A percentile compares a stretch with the other conserved stretches of the same genome.
Conservation (phyloP, 2,888 invertebrate species). For the Amphiduros pacificus region DNA sequence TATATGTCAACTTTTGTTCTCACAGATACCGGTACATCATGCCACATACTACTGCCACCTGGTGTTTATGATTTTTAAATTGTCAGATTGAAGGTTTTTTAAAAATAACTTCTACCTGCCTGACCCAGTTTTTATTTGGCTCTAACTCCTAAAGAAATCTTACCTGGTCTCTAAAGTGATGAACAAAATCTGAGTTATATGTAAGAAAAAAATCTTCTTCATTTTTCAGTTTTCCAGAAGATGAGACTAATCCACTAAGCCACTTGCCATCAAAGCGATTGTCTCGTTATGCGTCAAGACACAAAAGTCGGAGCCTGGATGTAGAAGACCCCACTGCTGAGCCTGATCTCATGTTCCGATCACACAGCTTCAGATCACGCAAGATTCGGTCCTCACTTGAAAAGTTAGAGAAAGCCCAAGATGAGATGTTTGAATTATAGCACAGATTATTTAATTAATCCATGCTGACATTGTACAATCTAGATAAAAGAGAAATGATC, state of each 20-base stretch:
- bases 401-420: constrained; percentile 10
- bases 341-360: constrained; percentile 10
- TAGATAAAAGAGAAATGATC: no score
- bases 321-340: constrained; percentile 4
- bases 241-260: constrained; percentile 7
- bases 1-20: no score
- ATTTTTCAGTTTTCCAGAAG: neutral
- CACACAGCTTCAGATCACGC: neutral
- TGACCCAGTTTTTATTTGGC: no score
- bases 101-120: no score
- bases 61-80: no score
- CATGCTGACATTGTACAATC: no score
- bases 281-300: constrained; percentile 8
- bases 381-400: constrained; percentile 6
- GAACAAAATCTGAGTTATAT: no score
- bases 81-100: no score
- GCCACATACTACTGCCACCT: no score
- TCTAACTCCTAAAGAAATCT: no score
- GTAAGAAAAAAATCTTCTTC: neutral
- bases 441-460: neutral
- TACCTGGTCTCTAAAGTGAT: no score
- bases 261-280: constrained; percentile 7
- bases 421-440: constrained; percentile 16
- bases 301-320: constrained; percentile 16
- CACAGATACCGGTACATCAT: no score